Evolutionary conservation across 2,888 invertebrate genomes (phyloP).

Genomic region (Mongoloraphidia duomilia): DNA sequence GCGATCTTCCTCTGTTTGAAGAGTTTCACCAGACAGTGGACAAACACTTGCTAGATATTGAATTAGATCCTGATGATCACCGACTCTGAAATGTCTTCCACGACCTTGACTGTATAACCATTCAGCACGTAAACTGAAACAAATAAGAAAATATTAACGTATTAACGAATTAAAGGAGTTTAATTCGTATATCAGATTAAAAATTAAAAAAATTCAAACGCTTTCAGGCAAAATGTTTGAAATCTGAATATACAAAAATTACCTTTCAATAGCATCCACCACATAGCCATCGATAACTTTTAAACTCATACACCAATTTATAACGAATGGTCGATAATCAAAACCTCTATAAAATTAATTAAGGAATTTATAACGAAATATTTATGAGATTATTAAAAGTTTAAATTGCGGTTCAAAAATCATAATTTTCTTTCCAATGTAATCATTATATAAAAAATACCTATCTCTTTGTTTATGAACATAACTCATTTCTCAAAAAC

Average conservation of each 20-base stretch:
- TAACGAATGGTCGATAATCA: constrained; percentile 82
- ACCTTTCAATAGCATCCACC: constrained; percentile 85
- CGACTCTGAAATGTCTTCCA: constrained; percentile 73
- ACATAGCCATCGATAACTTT: constrained; percentile 78
- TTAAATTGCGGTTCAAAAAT: too few relatives aligned
- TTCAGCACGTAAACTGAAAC: constrained; percentile 70
- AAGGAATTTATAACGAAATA: constrained; percentile 21
- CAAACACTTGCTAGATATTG: constrained; percentile 75
- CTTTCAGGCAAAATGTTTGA: not conserved
- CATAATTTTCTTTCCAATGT: too few relatives aligned
- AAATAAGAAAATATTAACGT: not conserved
- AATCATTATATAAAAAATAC: too few relatives aligned
- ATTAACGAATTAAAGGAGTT: not conserved
- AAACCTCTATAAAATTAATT: constrained; percentile 51
- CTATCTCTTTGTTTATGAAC: too few relatives aligned
- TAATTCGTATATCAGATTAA: not conserved
- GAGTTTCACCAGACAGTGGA: constrained; percentile 65
- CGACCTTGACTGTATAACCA: constrained; percentile 93
- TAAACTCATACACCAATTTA: constrained; percentile 86
- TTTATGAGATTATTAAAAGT: too few relatives aligned
- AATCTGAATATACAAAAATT: constrained; percentile 20
- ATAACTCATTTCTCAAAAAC: too few relatives aligned
- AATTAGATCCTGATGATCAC: constrained; percentile 67
- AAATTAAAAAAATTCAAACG: not conserved
- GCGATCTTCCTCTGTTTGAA: constrained; percentile 76